These are phyloP conservation scores for Penaeus vannamei DNA, from an alignment of 1,140 invertebrate genomes.

Conservation along the genomic window DNA sequence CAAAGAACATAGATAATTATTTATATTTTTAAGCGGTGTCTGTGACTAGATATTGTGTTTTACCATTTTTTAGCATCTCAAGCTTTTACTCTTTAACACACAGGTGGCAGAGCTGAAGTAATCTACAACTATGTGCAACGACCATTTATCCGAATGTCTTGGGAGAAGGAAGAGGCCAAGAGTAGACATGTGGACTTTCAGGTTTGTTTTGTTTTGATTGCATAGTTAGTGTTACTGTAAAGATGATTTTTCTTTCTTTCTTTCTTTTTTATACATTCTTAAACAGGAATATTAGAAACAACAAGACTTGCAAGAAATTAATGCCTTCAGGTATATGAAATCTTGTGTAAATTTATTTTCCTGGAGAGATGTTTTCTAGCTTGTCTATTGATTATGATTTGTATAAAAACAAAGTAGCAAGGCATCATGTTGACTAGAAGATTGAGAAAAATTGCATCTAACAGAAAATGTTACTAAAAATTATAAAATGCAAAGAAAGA, in stretches of 20 bases:
- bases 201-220: slow-evolving; percentile 68
- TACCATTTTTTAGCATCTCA: neutral
- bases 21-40: neutral
- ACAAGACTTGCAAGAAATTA: neutral
- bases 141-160: slow-evolving; percentile 99
- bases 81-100: slow-evolving; percentile 46
- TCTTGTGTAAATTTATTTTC: too few relatives aligned
- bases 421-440: too few relatives aligned
- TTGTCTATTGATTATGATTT: too few relatives aligned
- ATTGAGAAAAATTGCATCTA: too few relatives aligned
- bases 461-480: too few relatives aligned
- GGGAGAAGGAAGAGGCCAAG: slow-evolving; percentile 99
- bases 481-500: too few relatives aligned
- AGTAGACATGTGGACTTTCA: slow-evolving; percentile 98
- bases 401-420: too few relatives aligned
- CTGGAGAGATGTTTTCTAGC: too few relatives aligned
- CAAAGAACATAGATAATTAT: neutral
- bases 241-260: slow-evolving; percentile 3
- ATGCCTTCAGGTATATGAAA: too few relatives aligned
- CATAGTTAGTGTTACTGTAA: neutral
- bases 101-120: slow-evolving; percentile 79
- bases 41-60: neutral
- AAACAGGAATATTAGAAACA: neutral
- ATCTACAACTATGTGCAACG: slow-evolving; percentile 99
- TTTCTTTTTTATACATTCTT: neutral